Evolutionary conservation across 2,888 invertebrate genomes (phyloP), one percentile per base, ranked within the genome.

Genomic region (Dexiosoma caninum): DNA sequence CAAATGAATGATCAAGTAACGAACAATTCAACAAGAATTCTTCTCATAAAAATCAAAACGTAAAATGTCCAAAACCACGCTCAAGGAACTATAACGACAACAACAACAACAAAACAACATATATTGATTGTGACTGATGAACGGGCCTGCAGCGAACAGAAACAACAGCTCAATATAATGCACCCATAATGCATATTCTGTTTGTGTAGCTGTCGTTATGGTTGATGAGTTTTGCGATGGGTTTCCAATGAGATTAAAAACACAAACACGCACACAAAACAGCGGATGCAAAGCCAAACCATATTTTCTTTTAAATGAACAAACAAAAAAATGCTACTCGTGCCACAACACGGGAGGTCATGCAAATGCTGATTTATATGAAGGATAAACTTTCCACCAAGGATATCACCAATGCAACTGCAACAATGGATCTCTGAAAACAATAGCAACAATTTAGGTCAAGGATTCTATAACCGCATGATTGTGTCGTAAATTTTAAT

Each of bases 301-400:
- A 5, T 27, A 5, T 27, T 57, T 44, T 35, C 46, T n/a, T 37
- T 62, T 30, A 14, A 57, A 46, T 19, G 14, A 55, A 57, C 55
- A 32, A 16, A 57, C 19, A 46, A 27, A 55, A 30, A 42, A 64
- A 72, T 16, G 30, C 35, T 19, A 59, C 66, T 66, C 70, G 75
- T 71, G 75, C 70, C 79, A 75, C 69, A 37, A 42, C 62, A 62
- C 49, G 42, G 35, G 44, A 75, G 64, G 57, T 75, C 74, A 46
- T 9, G 69, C 23, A 62, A 46, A 53, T 42, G 32, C 14, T 35
- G 72, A 79, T 70, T 42, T 27, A 59, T 12, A 27, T n/a, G 27
- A 14, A 32, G 44, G 53, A 64, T 66, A 64, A 67, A 40, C 40
- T 37, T 59, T 51, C 51, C 42, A 12, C 30, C 62, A 74, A 74